These are phyloP conservation scores for Holcopasites calliopsidis DNA, from an alignment of 1,140 invertebrate genomes.

Conservation along the genomic window DNA sequence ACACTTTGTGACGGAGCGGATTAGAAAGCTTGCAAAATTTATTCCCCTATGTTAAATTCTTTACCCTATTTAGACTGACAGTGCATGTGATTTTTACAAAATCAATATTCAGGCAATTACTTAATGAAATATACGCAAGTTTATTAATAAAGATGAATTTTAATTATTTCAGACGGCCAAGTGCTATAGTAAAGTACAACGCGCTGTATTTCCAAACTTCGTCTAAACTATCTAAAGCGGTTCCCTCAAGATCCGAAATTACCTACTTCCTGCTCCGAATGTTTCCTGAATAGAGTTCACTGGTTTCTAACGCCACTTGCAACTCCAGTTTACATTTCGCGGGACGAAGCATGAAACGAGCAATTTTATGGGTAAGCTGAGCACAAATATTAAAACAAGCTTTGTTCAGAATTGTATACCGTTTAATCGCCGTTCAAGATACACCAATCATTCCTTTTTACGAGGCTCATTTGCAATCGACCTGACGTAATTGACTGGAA, in stretches of 20 bases:
- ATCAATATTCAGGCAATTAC: too few species aligned
- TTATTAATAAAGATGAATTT: neutral
- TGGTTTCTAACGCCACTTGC: neutral
- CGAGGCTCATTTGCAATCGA: neutral
- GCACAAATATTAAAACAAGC: neutral
- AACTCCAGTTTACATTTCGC: neutral
- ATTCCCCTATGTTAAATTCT: too few species aligned
- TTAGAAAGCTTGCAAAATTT: too few species aligned
- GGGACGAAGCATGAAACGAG: neutral
- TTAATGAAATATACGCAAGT: too few species aligned
- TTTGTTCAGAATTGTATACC: neutral
- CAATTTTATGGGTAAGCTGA: neutral
- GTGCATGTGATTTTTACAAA: too few species aligned
- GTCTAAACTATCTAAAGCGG: neutral
- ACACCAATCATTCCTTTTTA: neutral
- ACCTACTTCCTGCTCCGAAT: neutral
- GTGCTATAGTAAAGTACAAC: neutral
- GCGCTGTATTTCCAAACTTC: neutral
- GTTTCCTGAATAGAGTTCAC: neutral
- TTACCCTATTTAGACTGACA: too few species aligned
- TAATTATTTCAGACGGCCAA: neutral
- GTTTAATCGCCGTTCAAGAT: neutral
- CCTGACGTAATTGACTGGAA: neutral
- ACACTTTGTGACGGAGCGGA: too few species aligned
- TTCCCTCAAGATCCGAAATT: neutral